Evolutionary conservation across 2,113 vertebrate genomes (phyloP), one percentile per base, ranked within the genome.

Genomic region (Cyanoramphus novaezelandiae): DNA sequence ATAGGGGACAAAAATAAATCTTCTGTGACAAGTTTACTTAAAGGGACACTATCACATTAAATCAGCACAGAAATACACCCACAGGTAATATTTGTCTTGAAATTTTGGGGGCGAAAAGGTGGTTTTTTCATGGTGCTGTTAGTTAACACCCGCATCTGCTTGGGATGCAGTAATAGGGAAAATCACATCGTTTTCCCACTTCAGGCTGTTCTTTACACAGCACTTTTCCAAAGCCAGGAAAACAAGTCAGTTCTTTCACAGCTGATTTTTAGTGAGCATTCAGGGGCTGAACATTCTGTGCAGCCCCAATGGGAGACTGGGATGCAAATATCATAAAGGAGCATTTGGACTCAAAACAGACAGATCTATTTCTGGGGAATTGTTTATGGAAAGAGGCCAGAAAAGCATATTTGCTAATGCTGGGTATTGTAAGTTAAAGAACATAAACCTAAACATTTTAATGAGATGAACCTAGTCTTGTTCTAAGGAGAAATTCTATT

Each of bases 21-120:
- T 82, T 49, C 65, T 89, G 23, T 92, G 95, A 86, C 92, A 92
- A 89, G 83, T 91, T 96, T 85, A 84, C 86, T 87, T 95, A 92
- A 96, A 96, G 81, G 83, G 88, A 64, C 28, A 41, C 79, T 33
- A 43, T 86, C 86, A 43, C 83, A 47, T 86, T 78, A 84, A 89
- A 79, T 69, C 76, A 79, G 21, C n/a, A 21, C 8, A 31, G 8
- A 83, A 72, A 82, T 75, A n/a, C 4, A 64, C 27, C 47, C 83
- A 64, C 23, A 28, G 75, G 52, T 82, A 72, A 57, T 8, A 17
- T 63, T 88, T 37, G 50, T 77, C 60, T 20, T 14, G 28, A 94
- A 81, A 62, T 88, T 91, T 76, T 17, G 17, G 25, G 46, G 11
- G 55, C 60, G 9, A 60, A 80, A 50, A 20, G 7, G 0, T 2